phyloP scores from a whole-genome alignment of 1,140 invertebrate genomes.

The Thalassaphorura encarpata region DNA sequence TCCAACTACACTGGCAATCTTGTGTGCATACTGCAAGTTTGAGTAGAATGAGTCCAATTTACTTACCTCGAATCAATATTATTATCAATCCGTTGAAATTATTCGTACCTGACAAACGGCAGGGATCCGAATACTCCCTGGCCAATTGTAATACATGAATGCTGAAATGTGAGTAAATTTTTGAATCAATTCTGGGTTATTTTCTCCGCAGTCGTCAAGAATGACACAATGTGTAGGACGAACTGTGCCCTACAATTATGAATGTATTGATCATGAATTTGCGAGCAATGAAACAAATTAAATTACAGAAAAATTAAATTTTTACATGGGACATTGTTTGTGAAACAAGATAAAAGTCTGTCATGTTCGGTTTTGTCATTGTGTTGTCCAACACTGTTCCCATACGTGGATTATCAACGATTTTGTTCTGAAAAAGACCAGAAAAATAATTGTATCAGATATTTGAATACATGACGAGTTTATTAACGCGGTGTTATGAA shows the following conservation, averaged over 20 bases:
- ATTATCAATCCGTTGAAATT: not conserved
- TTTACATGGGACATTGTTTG: slow-evolving; percentile 56
- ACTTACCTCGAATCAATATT: not conserved
- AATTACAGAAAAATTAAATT: not conserved
- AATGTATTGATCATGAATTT: too few species aligned
- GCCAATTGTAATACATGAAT: slow-evolving; percentile 92
- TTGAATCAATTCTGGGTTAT: slow-evolving; percentile 72
- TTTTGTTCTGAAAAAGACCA: not conserved
- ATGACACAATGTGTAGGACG: slow-evolving; percentile 87
- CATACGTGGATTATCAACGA: slow-evolving; percentile 60
- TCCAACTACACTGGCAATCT: not conserved
- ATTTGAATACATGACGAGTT: not conserved
- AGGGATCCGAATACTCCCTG: slow-evolving; percentile 77
- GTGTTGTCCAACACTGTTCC: slow-evolving; percentile 72
- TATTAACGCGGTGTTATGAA: not conserved
- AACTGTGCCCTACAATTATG: slow-evolving; percentile 48
- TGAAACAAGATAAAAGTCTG: slow-evolving; percentile 80
- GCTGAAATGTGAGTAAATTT: slow-evolving; percentile 76
- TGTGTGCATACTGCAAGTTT: not conserved
- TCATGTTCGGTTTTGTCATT: slow-evolving; percentile 62
- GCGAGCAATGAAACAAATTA: not conserved
- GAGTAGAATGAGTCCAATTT: not conserved
- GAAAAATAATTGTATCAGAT: not conserved
- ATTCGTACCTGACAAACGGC: slow-evolving; percentile 63
- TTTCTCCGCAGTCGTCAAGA: slow-evolving; percentile 54